Base-by-base conservation (phyloP, 1,140 invertebrate species). In the Cryptotermes secundus region DNA sequence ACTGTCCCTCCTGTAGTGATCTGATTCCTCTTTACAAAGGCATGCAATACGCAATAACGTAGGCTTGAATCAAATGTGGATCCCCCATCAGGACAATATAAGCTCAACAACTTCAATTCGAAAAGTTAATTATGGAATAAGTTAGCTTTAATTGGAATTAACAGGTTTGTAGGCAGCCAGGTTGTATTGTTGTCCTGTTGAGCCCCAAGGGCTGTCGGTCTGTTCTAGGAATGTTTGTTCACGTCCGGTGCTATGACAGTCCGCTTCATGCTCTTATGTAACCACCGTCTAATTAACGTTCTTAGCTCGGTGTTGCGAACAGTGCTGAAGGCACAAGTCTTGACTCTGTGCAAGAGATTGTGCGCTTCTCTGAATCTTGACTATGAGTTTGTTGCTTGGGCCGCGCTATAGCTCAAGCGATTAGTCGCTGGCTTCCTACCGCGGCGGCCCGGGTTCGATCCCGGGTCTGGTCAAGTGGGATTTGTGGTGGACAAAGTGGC, bases 121-220 rank as follows among this genome's bases (percentile, higher is more conserved):
- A 72, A 31, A 31, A 72, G 59, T 72, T 72, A 72, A 72, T 72
- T 72, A 72, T 72, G 59, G 59, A n/a, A 65, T 65, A 65, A 65
- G 59, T 31, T 65, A 7, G 59, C 59, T 65, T 65, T 65, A 65
- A 65, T 65, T 65, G 59, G 59, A 72, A 72, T 72, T 72, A 72
- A 72, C 26, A n/a, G 26, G 26, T 31, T 72, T 26, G 59, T 72
- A 72, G 59, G 26, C 14, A 31, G n/a, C 59, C 59, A 22, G 45
- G 45, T 22, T 22, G 45, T 49, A 49, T 49, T 49, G 45, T 49
- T 22, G 45, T 0, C 45, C 45, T 49, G 45, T 1, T 22, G 45
- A 49, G 59, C 59, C 59, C 3, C 59, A 31, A 31, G 59, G n/a
- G 59, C 7, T 26, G 59, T 0, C 0, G 59, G 59, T 9, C 26